A percentile compares a stretch with the other conserved stretches of the same genome.
These are phyloP conservation scores for Neria commutata DNA, from an alignment of 2,888 invertebrate genomes.

Conservation along the genomic window DNA sequence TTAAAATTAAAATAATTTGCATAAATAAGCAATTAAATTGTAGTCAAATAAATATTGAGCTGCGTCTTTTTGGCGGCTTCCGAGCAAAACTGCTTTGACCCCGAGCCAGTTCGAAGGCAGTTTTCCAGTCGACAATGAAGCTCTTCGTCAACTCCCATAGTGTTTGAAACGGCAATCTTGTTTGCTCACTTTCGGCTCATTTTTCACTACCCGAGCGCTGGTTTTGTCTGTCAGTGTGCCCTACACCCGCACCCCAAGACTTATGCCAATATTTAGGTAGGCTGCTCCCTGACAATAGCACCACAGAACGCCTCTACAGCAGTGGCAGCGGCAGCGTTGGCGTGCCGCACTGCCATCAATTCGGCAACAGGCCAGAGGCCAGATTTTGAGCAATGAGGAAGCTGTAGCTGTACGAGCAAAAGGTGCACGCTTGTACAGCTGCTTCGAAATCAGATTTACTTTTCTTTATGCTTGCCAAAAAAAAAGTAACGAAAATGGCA, in stretches of 20 bases:
- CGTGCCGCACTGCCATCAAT: background rate
- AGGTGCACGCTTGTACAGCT: constrained; percentile 43
- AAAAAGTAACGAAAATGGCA: constrained; percentile 29
- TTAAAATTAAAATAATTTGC: too few species aligned
- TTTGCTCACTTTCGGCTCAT: too few species aligned
- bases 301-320: constrained; percentile 29
- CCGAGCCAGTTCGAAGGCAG: too few species aligned
- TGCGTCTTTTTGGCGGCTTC: too few species aligned
- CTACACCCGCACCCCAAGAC: too few species aligned
- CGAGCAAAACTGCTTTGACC: too few species aligned
- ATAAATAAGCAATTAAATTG: background rate
- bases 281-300: constrained; percentile 36
- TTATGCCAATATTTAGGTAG: constrained; percentile 47
- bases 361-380: constrained; percentile 4
- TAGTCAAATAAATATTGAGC: background rate
- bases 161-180: too few species aligned
- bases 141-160: too few species aligned
- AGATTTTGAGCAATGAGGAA: constrained; percentile 14
- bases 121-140: too few species aligned
- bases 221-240: too few species aligned
- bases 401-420: constrained; percentile 18
- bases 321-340: constrained; percentile 32
- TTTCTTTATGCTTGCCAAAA: constrained; percentile 38
- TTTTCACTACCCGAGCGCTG: too few species aligned
- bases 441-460: constrained; percentile 50